Base-by-base conservation (phyloP, 2,797 vertebrate genomes). In the Ctenosaura bakeri region DNA sequence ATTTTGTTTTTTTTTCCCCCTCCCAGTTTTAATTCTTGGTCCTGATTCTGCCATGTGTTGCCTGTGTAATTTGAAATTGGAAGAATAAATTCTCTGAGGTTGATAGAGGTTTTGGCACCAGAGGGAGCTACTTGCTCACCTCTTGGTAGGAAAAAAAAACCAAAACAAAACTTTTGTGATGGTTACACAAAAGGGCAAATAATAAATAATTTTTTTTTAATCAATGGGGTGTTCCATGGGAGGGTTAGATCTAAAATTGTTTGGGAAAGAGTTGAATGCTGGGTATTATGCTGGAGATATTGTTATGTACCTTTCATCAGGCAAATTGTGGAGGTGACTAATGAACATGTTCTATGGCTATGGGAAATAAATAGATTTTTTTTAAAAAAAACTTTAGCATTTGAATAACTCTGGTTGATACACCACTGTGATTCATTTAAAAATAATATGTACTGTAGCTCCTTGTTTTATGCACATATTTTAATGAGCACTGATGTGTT, bases 121-220 rank as follows among this genome's bases (percentile, higher is more conserved):
- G 97, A 97, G 97, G 97, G 97, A 97, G 97, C 97, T 42, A 81
- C 95, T 95, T 93, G 91, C 95, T 94, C 91, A 93, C 54, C 85
- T 96, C 96, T 96, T 95, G 92, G 88, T 85, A 50, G 1, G 35
- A 76, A 50, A 56, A 80, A 46, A 52, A 52, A n/a, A n/a, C n/a
- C 59, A 88, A 84, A 73, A 18, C 32, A 46, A 46, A 46, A 46
- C 86, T 89, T 62, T 14, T 77, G 86, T 91, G 79, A 90, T 87
- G 87, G 35, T 69, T 46, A 46, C 42, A 46, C 42, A 46, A 88
- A 76, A 77, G 78, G 16, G 14, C 42, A 90, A 9, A 59, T 59
- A 81, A 80, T 92, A 93, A 3, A 90, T 90, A 88, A 88, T 94
- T 92, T 62, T 46, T 46, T 46, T 46, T 22, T 83, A 91, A 92